Conservation (phyloP, 2,113 vertebrate genomes). For the Hyperoodon ampullatus region DNA sequence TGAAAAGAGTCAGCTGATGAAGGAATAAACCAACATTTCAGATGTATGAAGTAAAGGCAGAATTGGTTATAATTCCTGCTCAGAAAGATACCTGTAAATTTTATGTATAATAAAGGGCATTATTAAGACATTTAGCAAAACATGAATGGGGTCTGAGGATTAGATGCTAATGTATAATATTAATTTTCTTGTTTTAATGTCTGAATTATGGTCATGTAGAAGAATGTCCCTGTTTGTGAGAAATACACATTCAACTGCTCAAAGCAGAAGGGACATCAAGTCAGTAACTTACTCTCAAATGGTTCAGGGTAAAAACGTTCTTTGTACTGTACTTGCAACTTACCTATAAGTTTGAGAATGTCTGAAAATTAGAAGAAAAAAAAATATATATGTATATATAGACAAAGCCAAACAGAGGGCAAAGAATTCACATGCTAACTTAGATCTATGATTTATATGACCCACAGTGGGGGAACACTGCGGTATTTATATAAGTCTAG, state of each 20-base stretch:
- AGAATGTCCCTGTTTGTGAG: neutral
- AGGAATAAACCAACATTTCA: conserved; percentile 1
- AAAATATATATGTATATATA: neutral
- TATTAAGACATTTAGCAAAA: neutral
- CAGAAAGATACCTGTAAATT: neutral
- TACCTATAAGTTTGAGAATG: neutral
- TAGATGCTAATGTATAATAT: neutral
- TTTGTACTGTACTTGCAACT: neutral
- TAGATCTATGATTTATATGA: neutral
- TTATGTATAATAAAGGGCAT: neutral
- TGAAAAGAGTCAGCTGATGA: neutral
- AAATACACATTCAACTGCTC: neutral
- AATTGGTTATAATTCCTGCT: neutral
- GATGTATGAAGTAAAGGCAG: neutral
- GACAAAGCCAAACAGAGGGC: neutral
- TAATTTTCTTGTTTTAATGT: neutral
- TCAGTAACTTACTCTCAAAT: neutral
- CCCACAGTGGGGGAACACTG: neutral
- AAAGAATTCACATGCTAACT: neutral
- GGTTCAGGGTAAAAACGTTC: neutral
- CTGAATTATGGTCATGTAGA: neutral
- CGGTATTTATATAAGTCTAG: neutral
- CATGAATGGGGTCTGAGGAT: neutral
- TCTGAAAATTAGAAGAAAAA: neutral
- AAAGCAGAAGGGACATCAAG: neutral